phyloP scores from a whole-genome alignment of 2,113 vertebrate species.

The Leptobrachium ailaonicum region DNA sequence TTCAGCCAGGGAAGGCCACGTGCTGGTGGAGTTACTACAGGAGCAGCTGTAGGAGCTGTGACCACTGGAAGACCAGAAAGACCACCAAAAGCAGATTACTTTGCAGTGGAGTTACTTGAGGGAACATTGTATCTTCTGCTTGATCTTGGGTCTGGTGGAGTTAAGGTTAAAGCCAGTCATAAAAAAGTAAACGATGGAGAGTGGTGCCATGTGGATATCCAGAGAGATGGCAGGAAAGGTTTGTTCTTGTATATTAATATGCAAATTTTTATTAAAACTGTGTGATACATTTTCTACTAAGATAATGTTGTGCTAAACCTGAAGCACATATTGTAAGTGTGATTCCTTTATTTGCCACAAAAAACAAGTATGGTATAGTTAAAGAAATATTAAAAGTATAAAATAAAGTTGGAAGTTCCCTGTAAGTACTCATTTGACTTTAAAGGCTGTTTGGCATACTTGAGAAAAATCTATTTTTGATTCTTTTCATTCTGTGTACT shows the following conservation, averaged over 20 bases:
- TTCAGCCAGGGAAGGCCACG: constrained; percentile 81
- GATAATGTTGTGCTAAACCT: too few species aligned
- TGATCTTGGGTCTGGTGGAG: constrained; percentile 90
- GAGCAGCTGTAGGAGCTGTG: constrained; percentile 20
- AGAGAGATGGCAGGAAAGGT: constrained; percentile 88
- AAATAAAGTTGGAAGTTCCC: too few species aligned
- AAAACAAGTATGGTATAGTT: too few species aligned
- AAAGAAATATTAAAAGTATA: too few species aligned
- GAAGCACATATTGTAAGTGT: too few species aligned
- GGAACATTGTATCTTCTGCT: constrained; percentile 87
- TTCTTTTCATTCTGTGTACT: too few species aligned
- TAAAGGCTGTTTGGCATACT: too few species aligned
- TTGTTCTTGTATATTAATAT: not conserved
- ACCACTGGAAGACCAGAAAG: constrained; percentile 58
- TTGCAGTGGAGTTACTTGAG: constrained; percentile 86
- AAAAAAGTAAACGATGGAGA: constrained; percentile 86
- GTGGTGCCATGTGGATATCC: constrained; percentile 93
- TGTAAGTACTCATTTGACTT: too few species aligned
- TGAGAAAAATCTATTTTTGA: too few species aligned
- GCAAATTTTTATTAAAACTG: too few species aligned
- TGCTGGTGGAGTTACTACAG: constrained; percentile 44
- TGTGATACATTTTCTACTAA: too few species aligned
- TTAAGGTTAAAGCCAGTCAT: constrained; percentile 82
- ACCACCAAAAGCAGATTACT: constrained; percentile 79
- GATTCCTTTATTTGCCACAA: too few species aligned